Conservation (phyloP, 2,797 vertebrate species). For the Anolis apletophallus region DNA sequence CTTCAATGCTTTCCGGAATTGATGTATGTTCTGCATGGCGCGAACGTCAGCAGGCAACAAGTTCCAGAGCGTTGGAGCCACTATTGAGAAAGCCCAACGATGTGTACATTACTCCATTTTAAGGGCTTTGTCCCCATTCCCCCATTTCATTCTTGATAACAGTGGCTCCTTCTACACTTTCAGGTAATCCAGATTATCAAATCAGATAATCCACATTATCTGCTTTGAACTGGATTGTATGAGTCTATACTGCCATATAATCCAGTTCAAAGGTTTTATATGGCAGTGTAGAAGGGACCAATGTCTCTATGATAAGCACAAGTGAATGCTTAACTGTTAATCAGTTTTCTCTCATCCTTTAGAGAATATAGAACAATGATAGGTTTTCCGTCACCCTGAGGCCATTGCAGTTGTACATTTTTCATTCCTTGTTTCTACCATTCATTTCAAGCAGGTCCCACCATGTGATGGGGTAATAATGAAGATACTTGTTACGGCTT, state of each 20-base stretch:
- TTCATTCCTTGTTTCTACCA: conserved; percentile 8
- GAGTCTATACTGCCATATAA: no score
- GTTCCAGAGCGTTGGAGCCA: no score
- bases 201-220: no score
- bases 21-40: no score
- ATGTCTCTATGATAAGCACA: conserved; percentile 14
- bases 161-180: no score
- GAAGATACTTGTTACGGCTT: not conserved
- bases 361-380: conserved; percentile 19
- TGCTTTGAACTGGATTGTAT: no score
- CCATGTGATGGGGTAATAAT: not conserved
- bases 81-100: no score
- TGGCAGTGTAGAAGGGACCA: not conserved
- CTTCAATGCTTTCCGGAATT: no score
- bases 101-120: not conserved
- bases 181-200: no score
- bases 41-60: no score
- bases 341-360: conserved; percentile 21
- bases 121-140: not conserved
- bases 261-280: no score
- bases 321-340: not conserved
- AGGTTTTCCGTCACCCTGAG: conserved; percentile 17
- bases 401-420: not conserved
- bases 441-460: conserved; percentile 4
- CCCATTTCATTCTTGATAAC: not conserved